A percentile compares a stretch with the other conserved stretches of the same genome.
Evolutionary conservation across 2,888 invertebrate species (phyloP).

Genomic region (Tridacna crocea): DNA sequence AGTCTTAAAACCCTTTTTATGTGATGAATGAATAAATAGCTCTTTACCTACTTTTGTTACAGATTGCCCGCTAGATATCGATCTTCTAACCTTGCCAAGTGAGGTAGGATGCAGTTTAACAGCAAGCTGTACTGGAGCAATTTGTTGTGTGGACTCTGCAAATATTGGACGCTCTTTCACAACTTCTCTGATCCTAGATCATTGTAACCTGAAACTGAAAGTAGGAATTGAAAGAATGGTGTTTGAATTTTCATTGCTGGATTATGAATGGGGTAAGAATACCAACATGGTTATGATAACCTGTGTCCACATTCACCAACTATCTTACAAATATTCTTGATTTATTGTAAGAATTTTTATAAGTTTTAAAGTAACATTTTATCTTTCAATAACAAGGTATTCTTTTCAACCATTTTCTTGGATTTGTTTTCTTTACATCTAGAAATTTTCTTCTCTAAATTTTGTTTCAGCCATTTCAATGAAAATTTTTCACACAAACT

Average conservation of each 20-base stretch:
- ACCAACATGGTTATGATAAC: background rate
- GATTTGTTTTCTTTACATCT: too few species aligned
- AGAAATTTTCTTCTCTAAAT: too few species aligned
- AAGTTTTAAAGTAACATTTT: too few species aligned
- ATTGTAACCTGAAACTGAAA: slow-evolving; percentile 34
- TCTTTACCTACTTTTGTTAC: background rate
- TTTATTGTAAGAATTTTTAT: too few species aligned
- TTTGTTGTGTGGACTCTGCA: slow-evolving; percentile 37
- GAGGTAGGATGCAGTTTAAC: slow-evolving; percentile 24
- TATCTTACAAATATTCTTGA: too few species aligned
- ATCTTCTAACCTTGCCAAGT: slow-evolving; percentile 7
- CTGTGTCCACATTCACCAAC: too few species aligned
- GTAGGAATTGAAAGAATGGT: slow-evolving; percentile 43
- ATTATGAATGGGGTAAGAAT: slow-evolving; percentile 43
- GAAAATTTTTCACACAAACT: too few species aligned
- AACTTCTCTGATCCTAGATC: slow-evolving; percentile 25
- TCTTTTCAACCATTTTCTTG: too few species aligned
- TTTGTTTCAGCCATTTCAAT: too few species aligned
- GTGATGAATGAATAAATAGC: too few species aligned
- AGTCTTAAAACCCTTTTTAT: too few species aligned
- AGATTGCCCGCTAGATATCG: slow-evolving; percentile 33
- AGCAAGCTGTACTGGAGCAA: slow-evolving; percentile 29
- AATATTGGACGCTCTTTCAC: slow-evolving; percentile 28
- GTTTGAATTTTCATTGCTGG: slow-evolving; percentile 39
- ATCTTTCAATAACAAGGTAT: too few species aligned